Conservation (phyloP, 2,113 vertebrate species). For the Dermatemys mawii region DNA sequence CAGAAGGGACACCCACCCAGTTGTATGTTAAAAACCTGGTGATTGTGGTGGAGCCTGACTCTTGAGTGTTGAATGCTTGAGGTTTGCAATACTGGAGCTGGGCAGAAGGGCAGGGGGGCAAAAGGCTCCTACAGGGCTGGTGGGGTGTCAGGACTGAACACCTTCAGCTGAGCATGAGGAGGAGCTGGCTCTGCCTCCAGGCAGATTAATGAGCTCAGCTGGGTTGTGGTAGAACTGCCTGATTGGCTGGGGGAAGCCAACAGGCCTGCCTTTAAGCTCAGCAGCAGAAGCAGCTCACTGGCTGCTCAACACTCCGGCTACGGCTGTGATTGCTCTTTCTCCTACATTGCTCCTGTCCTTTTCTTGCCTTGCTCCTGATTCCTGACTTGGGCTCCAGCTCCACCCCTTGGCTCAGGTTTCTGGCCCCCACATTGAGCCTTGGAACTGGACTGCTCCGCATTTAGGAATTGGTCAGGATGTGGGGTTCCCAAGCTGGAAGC, state of each 20-base stretch:
- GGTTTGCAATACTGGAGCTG: neutral
- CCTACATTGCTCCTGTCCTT: neutral
- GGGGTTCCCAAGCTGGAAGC: neutral
- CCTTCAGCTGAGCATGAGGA: neutral
- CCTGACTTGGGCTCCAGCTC: neutral
- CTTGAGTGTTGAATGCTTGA: neutral
- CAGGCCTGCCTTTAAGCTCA: neutral
- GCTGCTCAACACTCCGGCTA: neutral
- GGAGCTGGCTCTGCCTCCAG: neutral
- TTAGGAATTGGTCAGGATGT: neutral
- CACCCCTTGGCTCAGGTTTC: neutral
- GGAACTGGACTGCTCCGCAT: neutral
- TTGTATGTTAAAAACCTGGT: neutral
- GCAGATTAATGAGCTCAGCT: neutral
- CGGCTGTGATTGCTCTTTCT: neutral
- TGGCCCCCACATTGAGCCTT: neutral
- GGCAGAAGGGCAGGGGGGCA: neutral
- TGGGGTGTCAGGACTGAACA: neutral
- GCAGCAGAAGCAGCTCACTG: neutral
- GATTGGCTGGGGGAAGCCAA: neutral
- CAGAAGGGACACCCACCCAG: neutral
- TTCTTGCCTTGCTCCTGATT: slow-evolving; percentile 2
- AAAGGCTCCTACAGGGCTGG: neutral
- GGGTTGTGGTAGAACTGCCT: neutral
- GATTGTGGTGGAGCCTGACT: neutral